Conservation (phyloP, 1,140 invertebrate genomes). For the Papilio glaucus region DNA sequence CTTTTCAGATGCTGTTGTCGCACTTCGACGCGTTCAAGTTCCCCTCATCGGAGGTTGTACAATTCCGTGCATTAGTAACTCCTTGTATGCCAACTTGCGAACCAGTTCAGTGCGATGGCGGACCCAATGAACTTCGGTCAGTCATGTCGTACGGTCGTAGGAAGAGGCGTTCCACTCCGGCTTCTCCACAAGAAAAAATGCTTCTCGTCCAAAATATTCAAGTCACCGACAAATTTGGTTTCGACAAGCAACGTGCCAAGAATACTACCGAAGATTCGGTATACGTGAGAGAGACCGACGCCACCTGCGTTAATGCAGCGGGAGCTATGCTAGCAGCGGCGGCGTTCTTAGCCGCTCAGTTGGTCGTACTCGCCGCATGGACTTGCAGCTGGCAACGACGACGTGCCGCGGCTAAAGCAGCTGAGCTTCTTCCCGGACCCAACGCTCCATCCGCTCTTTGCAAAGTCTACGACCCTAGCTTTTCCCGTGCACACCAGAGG, state of each 20-base stretch:
- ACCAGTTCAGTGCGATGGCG: constrained; percentile 94
- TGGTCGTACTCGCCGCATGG: constrained; percentile 92
- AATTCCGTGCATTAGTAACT: constrained; percentile 96
- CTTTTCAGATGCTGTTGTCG: constrained; percentile 90
- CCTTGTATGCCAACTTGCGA: constrained; percentile 96
- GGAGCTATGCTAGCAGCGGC: constrained; percentile 92
- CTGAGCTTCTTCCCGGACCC: constrained; percentile 77
- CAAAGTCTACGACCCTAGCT: constrained; percentile 93
- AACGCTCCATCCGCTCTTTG: constrained; percentile 88
- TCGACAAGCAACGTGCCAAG: constrained; percentile 85
- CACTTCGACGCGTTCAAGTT: constrained; percentile 98
- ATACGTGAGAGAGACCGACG: constrained; percentile 83
- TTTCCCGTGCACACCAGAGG: constrained; percentile 88
- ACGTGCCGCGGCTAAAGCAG: constrained; percentile 85
- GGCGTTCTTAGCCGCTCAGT: constrained; percentile 91
- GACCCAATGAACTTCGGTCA: constrained; percentile 91
- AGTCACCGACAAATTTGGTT: constrained; percentile 96
- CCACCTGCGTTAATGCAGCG: constrained; percentile 89
- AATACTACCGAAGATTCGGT: constrained; percentile 84
- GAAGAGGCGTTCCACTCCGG: constrained; percentile 84
- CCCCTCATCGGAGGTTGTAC: constrained; percentile 96
- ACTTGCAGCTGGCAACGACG: constrained; percentile 92
- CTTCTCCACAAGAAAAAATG: constrained; percentile 89
- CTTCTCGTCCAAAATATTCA: constrained; percentile 95
- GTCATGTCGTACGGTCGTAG: constrained; percentile 92